Base-by-base conservation (phyloP, 2,797 vertebrate species). In the Tenualosa ilisha region DNA sequence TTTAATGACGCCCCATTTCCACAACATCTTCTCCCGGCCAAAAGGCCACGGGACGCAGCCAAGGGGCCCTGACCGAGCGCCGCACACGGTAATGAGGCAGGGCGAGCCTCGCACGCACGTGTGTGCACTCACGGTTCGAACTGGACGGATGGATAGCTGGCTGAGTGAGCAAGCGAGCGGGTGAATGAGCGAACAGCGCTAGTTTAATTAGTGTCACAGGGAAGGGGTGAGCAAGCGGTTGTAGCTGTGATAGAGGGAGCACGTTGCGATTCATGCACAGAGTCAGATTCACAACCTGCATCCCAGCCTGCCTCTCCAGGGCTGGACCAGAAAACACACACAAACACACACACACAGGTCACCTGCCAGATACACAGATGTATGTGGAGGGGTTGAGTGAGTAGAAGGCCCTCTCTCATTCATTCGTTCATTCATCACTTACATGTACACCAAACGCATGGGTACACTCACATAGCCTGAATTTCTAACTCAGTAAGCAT, bases 1-100 rank as follows among this genome's bases (percentile, higher is more conserved):
- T 88, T 91, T 91, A 93, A 94, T 91, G 91, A 91, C 86, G 89
- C 85, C 89, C 83, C 40, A 46, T 79, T 43, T 79, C 72, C 40
- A 17, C 72, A 79, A 79, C 72, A 46, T 46, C 72, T 46, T 46
- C 37, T 2, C 15, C 37, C 31, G 37, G 68, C 15, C 68, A 43
- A 40, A 40, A 40, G 68, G 68, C 68, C 68, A 17, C 15, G 68
- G 31, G 31, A 13, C 6, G 68, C 68, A 20, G 37, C 7, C 7
- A 7, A n/a, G 59, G 72, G 37, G 0, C 17, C 15, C 40, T 79
- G 72, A 79, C 72, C 72, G 15, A 20, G 72, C 72, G 6, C 11
- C 37, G 6, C 40, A 40, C 37, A 15, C 1, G 72, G 72, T 79
- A 79, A 46, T 79, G 72, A 43, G 20, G 72, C 4, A 8, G 37